phyloP scores from a whole-genome alignment of 2,113 vertebrate genomes.

The Pyxicephalus adspersus region DNA sequence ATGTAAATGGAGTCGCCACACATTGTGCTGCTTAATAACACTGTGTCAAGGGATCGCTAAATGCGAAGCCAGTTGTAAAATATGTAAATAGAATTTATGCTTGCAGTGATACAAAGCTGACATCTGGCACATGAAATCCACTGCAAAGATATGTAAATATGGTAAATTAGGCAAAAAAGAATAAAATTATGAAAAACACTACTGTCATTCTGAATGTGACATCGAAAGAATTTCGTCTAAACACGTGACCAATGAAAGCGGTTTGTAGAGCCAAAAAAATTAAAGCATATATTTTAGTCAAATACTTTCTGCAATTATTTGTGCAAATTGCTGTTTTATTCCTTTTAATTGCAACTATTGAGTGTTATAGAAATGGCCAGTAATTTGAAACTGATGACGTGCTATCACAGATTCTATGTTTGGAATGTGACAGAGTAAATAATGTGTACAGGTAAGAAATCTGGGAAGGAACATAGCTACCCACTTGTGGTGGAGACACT shows the following conservation, averaged over 20 bases:
- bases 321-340: slow-evolving; percentile 43
- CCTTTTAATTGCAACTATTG: not conserved
- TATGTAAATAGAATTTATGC: slow-evolving; percentile 6
- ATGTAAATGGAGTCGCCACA: slow-evolving; percentile 23
- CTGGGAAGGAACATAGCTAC: no score
- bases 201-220: not conserved
- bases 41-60: slow-evolving; percentile 37
- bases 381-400: not conserved
- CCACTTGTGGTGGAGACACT: no score
- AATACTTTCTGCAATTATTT: slow-evolving; percentile 53
- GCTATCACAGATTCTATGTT: no score
- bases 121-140: not conserved
- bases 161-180: slow-evolving; percentile 12
- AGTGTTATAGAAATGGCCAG: not conserved
- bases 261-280: slow-evolving; percentile 57
- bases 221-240: slow-evolving; percentile 45
- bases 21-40: slow-evolving; percentile 27
- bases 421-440: not conserved
- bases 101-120: not conserved
- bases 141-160: not conserved
- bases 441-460: not conserved
- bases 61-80: not conserved
- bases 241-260: slow-evolving; percentile 52
- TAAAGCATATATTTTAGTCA: slow-evolving; percentile 46
- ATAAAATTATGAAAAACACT: not conserved